These are phyloP conservation scores for Oncorhynchus nerka DNA, from an alignment of 2,113 vertebrate species.

Conservation along the genomic window DNA sequence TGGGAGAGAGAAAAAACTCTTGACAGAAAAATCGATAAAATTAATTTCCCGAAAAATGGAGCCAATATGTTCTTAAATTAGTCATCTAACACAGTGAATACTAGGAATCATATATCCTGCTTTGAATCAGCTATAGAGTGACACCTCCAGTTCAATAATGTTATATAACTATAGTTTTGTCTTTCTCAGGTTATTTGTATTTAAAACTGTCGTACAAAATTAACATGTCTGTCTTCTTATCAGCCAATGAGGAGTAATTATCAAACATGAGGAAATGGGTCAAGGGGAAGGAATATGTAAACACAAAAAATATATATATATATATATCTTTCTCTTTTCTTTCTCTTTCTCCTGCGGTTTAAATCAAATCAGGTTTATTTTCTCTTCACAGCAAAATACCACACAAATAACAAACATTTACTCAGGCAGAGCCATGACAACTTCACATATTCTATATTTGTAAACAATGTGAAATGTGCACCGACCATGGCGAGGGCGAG, in stretches of 20 bases:
- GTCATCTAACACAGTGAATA: constrained; percentile 36
- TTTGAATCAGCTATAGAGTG: constrained; percentile 46
- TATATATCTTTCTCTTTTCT: not conserved
- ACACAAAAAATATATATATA: not conserved
- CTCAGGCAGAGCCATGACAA: constrained; percentile 24
- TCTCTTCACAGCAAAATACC: not conserved
- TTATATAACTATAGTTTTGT: constrained; percentile 21
- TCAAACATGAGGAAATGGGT: not conserved
- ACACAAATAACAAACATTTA: constrained; percentile 25
- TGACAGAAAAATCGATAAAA: constrained; percentile 31
- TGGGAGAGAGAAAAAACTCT: constrained; percentile 42
- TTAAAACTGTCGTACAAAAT: not conserved
- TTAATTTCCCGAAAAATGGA: constrained; percentile 50
- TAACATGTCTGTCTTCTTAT: constrained; percentile 10
- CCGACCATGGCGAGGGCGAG: not conserved
- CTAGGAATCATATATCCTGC: constrained; percentile 46
- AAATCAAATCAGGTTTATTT: constrained; percentile 14
- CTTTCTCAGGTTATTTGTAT: constrained; percentile 28
- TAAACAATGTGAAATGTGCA: constrained; percentile 12
- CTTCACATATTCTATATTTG: constrained; percentile 26
- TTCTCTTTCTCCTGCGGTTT: not conserved
- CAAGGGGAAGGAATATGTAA: constrained; percentile 7
- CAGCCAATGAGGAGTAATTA: too few relatives aligned
- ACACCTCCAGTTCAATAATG: constrained; percentile 22
- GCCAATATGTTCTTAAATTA: constrained; percentile 53